Evolutionary conservation across 2,113 vertebrate species (phyloP).

Genomic region (Meriones unguiculatus): DNA sequence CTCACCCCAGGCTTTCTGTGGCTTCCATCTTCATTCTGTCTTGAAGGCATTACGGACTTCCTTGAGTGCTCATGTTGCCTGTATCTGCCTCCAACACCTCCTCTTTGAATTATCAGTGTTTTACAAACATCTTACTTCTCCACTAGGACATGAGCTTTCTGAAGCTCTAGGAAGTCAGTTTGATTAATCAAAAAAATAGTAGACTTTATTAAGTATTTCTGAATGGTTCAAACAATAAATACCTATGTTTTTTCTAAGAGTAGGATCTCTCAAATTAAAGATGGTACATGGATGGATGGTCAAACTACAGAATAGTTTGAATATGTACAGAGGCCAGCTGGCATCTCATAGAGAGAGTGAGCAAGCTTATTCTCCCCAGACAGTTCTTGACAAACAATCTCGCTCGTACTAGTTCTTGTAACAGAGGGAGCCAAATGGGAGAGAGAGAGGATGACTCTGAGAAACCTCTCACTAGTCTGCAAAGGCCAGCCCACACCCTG

Average conservation of each 20-base stretch:
- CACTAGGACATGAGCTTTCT: not conserved
- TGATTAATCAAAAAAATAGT: not conserved
- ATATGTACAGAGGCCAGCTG: not conserved
- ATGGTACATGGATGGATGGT: not conserved
- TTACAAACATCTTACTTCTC: not conserved
- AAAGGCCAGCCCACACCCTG: not conserved
- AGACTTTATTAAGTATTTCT: not conserved
- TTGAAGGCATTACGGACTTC: conserved; percentile 20
- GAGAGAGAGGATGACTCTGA: not conserved
- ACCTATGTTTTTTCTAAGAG: not conserved
- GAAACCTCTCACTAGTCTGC: not conserved
- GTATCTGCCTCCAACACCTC: fast-evolving
- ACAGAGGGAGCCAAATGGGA: not conserved
- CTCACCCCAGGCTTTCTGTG: not conserved
- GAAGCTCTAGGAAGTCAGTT: not conserved
- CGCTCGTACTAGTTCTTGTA: not conserved
- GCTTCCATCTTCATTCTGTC: not conserved
- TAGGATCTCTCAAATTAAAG: not conserved
- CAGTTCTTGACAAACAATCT: not conserved
- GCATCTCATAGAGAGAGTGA: not conserved
- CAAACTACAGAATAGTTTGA: not conserved
- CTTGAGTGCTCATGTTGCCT: not conserved
- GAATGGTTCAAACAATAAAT: not conserved
- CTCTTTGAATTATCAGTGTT: not conserved
- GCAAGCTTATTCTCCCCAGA: not conserved